Conservation (phyloP, 2,113 vertebrate genomes). For the Gadus chalcogrammus region DNA sequence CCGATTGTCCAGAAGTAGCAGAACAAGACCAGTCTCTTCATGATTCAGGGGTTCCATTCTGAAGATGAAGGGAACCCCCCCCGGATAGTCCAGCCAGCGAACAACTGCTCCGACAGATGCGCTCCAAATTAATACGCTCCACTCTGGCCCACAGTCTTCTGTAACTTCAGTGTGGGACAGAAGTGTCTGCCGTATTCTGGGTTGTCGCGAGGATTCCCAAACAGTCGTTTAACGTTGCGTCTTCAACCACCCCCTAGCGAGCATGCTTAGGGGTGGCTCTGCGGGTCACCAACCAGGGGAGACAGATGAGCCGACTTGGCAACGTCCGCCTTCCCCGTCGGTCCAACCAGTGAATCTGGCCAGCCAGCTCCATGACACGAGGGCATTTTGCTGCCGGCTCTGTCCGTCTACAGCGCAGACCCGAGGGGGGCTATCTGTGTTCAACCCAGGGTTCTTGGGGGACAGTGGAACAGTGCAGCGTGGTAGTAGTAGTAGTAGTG, state of each 20-base stretch:
- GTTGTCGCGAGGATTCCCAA: neutral
- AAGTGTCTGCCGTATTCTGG: neutral
- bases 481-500: conserved; percentile 52
- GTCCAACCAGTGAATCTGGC: conserved; percentile 53
- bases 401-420: conserved; percentile 68
- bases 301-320: conserved; percentile 7
- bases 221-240: neutral
- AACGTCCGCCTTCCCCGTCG: conserved; percentile 25
- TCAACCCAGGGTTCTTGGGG: conserved; percentile 62
- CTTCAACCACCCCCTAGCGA: neutral
- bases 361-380: conserved; percentile 68
- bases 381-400: conserved; percentile 57
- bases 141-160: conserved; percentile 13
- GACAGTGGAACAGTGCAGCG: conserved; percentile 63
- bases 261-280: neutral
- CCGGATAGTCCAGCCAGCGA: too few relatives aligned
- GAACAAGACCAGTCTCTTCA: too few relatives aligned
- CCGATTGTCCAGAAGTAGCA: too few relatives aligned
- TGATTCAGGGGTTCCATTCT: too few relatives aligned
- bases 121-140: conserved; percentile 7
- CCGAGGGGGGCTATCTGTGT: conserved; percentile 55
- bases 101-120: neutral
- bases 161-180: neutral
- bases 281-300: conserved; percentile 2
- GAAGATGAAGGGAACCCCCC: too few relatives aligned